phyloP scores from a whole-genome alignment of 2,113 vertebrate species.

The Bufo gargarizans region DNA sequence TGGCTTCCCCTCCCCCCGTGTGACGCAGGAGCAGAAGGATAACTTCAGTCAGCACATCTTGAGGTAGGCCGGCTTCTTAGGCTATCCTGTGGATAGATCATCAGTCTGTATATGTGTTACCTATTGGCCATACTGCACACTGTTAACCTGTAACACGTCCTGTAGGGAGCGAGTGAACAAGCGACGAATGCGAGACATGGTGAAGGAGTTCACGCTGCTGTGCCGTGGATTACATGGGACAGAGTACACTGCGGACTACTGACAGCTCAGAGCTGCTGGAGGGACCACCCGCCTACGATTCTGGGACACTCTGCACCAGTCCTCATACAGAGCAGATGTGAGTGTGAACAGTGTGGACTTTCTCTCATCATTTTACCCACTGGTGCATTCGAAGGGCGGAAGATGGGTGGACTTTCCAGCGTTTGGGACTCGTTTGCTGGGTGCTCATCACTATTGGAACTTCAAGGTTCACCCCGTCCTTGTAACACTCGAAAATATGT shows the following conservation, averaged over 20 bases:
- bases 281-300: not conserved
- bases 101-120: not conserved
- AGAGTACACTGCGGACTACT: slow-evolving; percentile 98
- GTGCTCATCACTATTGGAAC: not conserved
- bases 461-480: not conserved
- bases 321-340: not conserved
- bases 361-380: not conserved
- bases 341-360: not conserved
- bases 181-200: slow-evolving; percentile 94
- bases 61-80: slow-evolving; percentile 72
- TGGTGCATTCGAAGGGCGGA: not conserved
- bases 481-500: not conserved
- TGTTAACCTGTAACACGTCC: slow-evolving; percentile 27
- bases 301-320: not conserved
- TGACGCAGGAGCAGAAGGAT: slow-evolving; percentile 90
- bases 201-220: slow-evolving; percentile 96
- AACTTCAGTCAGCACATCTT: slow-evolving; percentile 97
- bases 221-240: slow-evolving; percentile 97
- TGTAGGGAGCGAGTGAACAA: slow-evolving; percentile 96
- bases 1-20: slow-evolving; percentile 87
- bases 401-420: not conserved
- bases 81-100: too few species aligned
- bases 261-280: slow-evolving; percentile 62
- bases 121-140: not conserved
- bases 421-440: not conserved